Evolutionary conservation across 2,113 vertebrate genomes (phyloP), one percentile per base, ranked within the genome.

Genomic region (Uria aalge): DNA sequence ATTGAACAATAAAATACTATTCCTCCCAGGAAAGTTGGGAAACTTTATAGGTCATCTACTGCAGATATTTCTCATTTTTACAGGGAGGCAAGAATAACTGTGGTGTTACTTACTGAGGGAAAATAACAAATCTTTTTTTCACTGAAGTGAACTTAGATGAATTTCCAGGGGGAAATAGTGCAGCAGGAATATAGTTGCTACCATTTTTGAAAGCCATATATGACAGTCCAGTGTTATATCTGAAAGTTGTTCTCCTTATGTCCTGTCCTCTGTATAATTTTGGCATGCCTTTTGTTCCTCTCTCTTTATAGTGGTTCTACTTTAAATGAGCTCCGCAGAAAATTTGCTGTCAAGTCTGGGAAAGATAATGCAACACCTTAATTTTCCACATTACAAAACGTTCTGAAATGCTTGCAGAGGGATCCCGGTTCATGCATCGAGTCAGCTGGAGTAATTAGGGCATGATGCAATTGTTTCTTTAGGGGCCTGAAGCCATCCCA

Each of bases 391-490:
- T 90, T 94, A 77, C 66, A 68, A 80, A 94, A 85, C 38, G 29
- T 94, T 78, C 91, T 91, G 75, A 89, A 86, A 78, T 56, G 59
- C 88, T 86, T 90, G 81, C 84, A 82, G 86, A 89, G 45, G 47
- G 59, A 95, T 83, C 82, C 38, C 55, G 82, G 45, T 67, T 76
- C 11, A 10, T 75, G 52, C 40, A n/a, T 45, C 1, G 17, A 77
- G 73, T 90, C 79, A 84, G 34, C 55, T 96, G 78, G 22, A 86
- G 66, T 82, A 97, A 85, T 90, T 90, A 85, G 81, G 84, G 66
- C 55, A 4, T 91, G 68, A 83, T 90, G 56, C 88, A 92, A 94
- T 91, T 93, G 86, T 95, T 96, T 95, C 68, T 85, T 92, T 62
- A 56, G 6, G n/a, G 75, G 59, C 78, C 72, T 92, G 74, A 85